phyloP scores from a whole-genome alignment of 2,797 vertebrate genomes.

The Xerus rutilus region DNA sequence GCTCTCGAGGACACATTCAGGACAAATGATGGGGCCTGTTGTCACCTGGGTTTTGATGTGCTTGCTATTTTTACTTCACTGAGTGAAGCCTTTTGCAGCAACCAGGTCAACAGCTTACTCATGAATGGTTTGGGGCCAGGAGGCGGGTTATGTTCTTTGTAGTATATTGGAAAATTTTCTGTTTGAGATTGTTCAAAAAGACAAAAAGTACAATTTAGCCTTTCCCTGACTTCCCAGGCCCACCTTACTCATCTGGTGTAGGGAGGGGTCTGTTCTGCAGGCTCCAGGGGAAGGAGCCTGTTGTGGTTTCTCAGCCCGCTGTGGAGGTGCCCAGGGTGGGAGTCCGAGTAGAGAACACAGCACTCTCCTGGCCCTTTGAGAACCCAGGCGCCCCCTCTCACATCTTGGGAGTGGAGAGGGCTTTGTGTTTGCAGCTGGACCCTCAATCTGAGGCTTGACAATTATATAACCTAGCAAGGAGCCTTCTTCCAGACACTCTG shows the following conservation, averaged over 20 bases:
- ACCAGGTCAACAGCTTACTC: background rate
- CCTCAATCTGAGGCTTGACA: background rate
- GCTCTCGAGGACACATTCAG: fast-evolving
- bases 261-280: background rate
- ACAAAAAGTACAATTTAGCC: background rate
- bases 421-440: background rate
- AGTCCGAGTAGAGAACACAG: background rate
- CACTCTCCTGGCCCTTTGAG: background rate
- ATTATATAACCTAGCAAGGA: background rate
- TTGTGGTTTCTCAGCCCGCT: background rate
- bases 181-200: background rate
- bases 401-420: background rate
- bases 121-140: background rate
- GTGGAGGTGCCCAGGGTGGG: background rate
- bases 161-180: background rate
- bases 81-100: background rate
- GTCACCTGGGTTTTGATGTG: background rate
- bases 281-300: background rate
- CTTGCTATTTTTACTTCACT: no score
- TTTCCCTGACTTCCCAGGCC: background rate
- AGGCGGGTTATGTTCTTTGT: background rate
- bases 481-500: conserved; percentile 43
- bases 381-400: background rate
- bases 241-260: background rate
- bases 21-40: no score